These are phyloP conservation scores for Lycorma delicatula DNA, from an alignment of 1,140 invertebrate genomes.

Conservation along the genomic window DNA sequence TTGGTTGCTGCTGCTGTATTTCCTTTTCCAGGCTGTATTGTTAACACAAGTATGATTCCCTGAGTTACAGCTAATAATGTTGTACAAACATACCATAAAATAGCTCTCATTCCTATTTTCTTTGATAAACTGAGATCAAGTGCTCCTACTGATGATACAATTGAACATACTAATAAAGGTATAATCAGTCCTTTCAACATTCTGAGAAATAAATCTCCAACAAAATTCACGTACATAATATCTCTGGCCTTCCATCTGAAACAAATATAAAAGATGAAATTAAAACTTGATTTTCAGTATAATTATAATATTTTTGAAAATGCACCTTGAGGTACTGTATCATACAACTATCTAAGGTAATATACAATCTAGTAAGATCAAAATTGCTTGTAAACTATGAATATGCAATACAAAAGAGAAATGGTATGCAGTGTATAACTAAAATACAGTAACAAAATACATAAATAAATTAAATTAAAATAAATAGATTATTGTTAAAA, in stretches of 20 bases:
- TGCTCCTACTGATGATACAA: slow-evolving; percentile 82
- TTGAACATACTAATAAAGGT: slow-evolving; percentile 77
- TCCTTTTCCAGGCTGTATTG: slow-evolving; percentile 30
- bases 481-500: no score
- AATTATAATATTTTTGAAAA: no score
- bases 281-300: no score
- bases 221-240: slow-evolving; percentile 81
- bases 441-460: no score
- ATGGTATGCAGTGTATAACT: no score
- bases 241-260: slow-evolving; percentile 57
- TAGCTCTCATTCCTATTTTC: slow-evolving; percentile 28
- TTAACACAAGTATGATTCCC: slow-evolving; percentile 29
- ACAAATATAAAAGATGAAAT: no score
- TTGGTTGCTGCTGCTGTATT: slow-evolving; percentile 18
- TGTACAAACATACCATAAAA: slow-evolving; percentile 28
- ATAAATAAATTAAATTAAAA: no score
- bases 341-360: no score
- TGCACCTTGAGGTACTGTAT: no score
- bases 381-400: no score
- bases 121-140: slow-evolving; percentile 32
- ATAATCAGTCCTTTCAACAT: slow-evolving; percentile 87
- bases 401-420: no score
- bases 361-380: no score
- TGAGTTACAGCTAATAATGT: slow-evolving; percentile 29
- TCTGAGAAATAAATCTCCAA: slow-evolving; percentile 77